Evolutionary conservation across 2,888 invertebrate species (phyloP).

Genomic region (Dicyrtomina minuta): DNA sequence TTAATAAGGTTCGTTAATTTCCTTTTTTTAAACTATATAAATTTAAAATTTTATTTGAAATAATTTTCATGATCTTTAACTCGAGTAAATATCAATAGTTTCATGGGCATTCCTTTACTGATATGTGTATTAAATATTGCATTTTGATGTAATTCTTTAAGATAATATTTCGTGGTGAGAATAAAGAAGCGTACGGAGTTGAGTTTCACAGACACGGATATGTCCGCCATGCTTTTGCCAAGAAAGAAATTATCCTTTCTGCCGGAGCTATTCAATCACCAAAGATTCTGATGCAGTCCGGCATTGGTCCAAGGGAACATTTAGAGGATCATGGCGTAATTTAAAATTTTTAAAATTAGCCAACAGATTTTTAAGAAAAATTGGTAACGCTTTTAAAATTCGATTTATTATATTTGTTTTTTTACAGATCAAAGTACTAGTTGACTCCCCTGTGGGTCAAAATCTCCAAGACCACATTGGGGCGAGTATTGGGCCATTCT

Average conservation of each 20-base stretch:
- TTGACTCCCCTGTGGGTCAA: constrained; percentile 38
- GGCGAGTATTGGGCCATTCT: constrained; percentile 46
- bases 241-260: constrained; percentile 42
- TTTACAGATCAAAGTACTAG: constrained; percentile 34
- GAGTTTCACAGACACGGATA: constrained; percentile 41
- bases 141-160: no score
- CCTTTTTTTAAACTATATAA: neutral
- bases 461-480: constrained; percentile 44
- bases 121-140: no score
- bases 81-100: neutral
- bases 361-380: no score
- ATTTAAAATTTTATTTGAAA: no score
- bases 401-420: no score
- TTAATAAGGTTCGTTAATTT: constrained; percentile 40
- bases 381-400: no score
- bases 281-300: constrained; percentile 42
- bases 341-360: no score
- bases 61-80: no score
- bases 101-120: no score
- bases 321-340: constrained; percentile 27
- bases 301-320: constrained; percentile 44
- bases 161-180: constrained; percentile 32
- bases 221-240: constrained; percentile 32
- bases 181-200: constrained; percentile 44
- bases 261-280: constrained; percentile 46